These are phyloP conservation scores for Climacteris rufus DNA, from an alignment of 2,113 vertebrate species.

Conservation along the genomic window DNA sequence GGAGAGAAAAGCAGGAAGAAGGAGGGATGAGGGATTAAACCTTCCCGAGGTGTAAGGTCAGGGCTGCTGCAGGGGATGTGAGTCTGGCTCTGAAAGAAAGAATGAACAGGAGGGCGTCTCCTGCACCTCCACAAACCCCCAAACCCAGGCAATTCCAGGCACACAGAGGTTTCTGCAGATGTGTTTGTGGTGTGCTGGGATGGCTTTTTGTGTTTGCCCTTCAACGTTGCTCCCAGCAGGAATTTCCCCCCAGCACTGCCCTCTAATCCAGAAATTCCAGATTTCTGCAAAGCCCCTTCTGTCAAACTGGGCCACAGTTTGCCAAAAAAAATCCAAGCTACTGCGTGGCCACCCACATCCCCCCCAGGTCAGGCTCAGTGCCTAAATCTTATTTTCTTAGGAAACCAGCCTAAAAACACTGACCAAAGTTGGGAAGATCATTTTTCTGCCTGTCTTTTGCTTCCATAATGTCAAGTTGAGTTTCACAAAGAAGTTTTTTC, in stretches of 20 bases:
- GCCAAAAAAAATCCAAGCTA: background rate
- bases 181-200: rapidly evolving
- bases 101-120: background rate
- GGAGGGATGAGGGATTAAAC: background rate
- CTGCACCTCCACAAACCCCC: background rate
- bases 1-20: background rate
- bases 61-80: background rate
- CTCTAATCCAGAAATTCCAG: background rate
- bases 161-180: rapidly evolving
- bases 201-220: background rate
- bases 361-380: background rate
- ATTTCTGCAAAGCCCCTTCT: background rate
- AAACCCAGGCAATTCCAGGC: background rate
- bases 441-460: background rate
- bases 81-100: background rate
- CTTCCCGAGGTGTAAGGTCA: background rate
- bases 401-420: background rate
- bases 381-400: background rate
- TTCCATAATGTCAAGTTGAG: background rate
- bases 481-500: background rate
- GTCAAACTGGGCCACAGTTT: background rate
- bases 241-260: background rate
- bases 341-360: background rate
- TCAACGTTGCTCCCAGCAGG: background rate
- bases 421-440: background rate